Conservation (phyloP, 2,113 vertebrate genomes). For the Halcyon senegalensis region DNA sequence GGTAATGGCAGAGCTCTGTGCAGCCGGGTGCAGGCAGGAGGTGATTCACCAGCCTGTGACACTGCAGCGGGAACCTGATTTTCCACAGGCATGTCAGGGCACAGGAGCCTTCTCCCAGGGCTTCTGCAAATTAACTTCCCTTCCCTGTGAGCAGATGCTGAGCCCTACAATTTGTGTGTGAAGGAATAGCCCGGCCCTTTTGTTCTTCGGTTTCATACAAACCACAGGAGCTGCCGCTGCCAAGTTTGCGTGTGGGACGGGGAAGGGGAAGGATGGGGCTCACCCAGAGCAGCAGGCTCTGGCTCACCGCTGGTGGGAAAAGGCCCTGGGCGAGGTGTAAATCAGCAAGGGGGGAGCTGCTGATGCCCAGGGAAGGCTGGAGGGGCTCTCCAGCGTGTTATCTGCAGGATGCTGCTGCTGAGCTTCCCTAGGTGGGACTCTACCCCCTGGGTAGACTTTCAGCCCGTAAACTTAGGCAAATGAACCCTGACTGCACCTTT, state of each 20-base stretch:
- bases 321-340: not conserved
- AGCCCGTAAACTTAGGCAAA: not conserved
- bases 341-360: not conserved
- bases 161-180: not conserved
- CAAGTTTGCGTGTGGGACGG: not conserved
- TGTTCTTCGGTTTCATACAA: not conserved
- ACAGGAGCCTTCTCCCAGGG: not conserved
- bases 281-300: not conserved
- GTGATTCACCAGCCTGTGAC: constrained; percentile 21
- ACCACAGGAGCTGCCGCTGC: not conserved
- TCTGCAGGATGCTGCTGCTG: not conserved
- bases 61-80: not conserved
- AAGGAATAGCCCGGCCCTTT: not conserved
- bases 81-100: constrained; percentile 30
- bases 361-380: not conserved
- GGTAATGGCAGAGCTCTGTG: not conserved
- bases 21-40: not conserved
- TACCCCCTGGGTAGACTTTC: not conserved
- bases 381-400: not conserved
- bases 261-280: not conserved
- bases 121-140: not conserved
- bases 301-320: not conserved
- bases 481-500: not conserved
- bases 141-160: not conserved
- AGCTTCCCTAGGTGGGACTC: not conserved